Evolutionary conservation across 2,888 invertebrate genomes (phyloP), one percentile per base, ranked within the genome.

Genomic region (Aporophyla lueneburgensis): DNA sequence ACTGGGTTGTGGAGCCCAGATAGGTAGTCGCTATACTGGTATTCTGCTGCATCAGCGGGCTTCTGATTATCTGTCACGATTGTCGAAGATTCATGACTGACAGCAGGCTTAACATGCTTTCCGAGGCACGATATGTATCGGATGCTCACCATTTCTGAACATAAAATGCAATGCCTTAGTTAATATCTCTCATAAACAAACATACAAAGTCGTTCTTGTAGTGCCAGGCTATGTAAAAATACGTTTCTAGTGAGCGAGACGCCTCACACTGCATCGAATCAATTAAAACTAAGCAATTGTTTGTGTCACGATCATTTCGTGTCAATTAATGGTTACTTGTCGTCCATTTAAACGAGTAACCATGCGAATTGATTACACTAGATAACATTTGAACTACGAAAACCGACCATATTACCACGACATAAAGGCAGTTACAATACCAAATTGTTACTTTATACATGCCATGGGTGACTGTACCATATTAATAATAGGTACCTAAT

Each of bases 281-380:
- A 68, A 77, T 69, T 68, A 53, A 68, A 46, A 67, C 58, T 51
- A 76, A 67, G 67, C 43, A 51, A 61, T 46, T 59, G 59, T 19
- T 62, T 10, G 21, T 53, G 27, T 54, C n/a, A 10, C 19, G 14
- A 56, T 54, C 3, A 56, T 43, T 46, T 71, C 46, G 21, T 73
- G 53, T 61, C 59, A 72, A 65, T 78, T 79, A 40, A 27, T n/a
- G 79, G 40, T 46, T 59, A n/a, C 78, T 61, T 40, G 14, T 54
- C 40, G n/a, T 51, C 19, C 70, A 71, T 78, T 77, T 78, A 56
- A 62, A 56, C 14, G 2, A 33, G 9, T 24, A 33, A 62, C 16
- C 62, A 63, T 21, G 27, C 56, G 63, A 56, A 77, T 63, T 51
- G 6, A 10, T 24, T 70, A 49, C 27, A 21, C 2, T 49, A 5